These are phyloP conservation scores for Dasysyrphus tricinctus DNA, from an alignment of 2,888 invertebrate genomes.

Conservation along the genomic window DNA sequence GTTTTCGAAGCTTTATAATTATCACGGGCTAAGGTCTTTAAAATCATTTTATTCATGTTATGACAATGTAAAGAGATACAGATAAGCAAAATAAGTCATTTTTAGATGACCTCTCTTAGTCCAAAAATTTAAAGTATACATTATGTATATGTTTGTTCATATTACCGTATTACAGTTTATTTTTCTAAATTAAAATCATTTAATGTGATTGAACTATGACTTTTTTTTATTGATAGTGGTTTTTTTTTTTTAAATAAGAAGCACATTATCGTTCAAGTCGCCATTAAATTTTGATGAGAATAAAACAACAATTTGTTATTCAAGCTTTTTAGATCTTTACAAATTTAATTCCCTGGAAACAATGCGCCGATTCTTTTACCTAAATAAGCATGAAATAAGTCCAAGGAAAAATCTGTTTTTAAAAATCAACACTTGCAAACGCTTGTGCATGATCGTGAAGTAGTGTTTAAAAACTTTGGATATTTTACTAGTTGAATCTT, in stretches of 20 bases:
- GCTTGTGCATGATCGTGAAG: no score
- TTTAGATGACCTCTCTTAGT: background rate
- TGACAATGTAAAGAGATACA: background rate
- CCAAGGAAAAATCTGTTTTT: no score
- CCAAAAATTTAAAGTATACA: background rate
- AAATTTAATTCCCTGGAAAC: background rate
- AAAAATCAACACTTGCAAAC: no score
- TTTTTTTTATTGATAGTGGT: background rate
- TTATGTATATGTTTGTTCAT: background rate
- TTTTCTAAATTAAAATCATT: background rate
- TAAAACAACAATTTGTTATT: background rate
- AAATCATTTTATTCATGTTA: background rate
- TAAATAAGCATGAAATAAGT: no score
- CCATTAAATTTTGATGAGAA: background rate
- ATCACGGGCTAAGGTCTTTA: background rate
- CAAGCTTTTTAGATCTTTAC: background rate
- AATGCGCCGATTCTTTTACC: no score
- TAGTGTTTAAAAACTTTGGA: no score
- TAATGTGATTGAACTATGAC: conserved; percentile 7
- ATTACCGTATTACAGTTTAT: background rate
- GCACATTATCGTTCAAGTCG: background rate
- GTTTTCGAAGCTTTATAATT: background rate
- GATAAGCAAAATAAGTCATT: background rate
- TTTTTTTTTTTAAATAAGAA: background rate
- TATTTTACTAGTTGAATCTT: no score